Conservation (phyloP, 2,797 vertebrate species). For the Lacerta bilineata region DNA sequence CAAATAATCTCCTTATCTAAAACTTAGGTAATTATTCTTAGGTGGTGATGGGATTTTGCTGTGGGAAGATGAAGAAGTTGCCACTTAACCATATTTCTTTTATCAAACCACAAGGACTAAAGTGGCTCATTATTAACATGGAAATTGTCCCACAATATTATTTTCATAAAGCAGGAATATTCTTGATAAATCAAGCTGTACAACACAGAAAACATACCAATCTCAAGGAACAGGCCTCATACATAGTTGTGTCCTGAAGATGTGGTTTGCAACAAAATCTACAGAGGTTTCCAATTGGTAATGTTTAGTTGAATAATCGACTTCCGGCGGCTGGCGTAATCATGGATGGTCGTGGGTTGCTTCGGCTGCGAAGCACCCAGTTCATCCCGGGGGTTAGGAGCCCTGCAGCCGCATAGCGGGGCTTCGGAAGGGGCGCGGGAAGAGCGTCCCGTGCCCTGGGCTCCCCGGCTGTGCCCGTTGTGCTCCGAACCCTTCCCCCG, state of each 20-base stretch:
- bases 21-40: slow-evolving; percentile 60
- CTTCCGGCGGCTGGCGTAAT: too few relatives aligned
- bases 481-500: too few relatives aligned
- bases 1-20: slow-evolving; percentile 65
- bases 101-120: slow-evolving; percentile 40
- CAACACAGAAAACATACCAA: not conserved
- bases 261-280: not conserved
- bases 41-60: slow-evolving; percentile 50
- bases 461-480: too few relatives aligned
- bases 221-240: not conserved
- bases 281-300: not conserved
- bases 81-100: slow-evolving; percentile 23
- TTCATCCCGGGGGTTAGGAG: too few relatives aligned
- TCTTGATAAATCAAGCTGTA: slow-evolving; percentile 28
- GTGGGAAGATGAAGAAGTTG: slow-evolving; percentile 35
- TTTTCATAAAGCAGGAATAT: slow-evolving; percentile 25
- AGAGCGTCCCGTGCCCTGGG: too few relatives aligned
- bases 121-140: slow-evolving; percentile 29
- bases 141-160: slow-evolving; percentile 16
- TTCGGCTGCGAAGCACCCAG: too few relatives aligned
- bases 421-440: too few relatives aligned
- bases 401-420: too few relatives aligned
- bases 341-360: too few relatives aligned
- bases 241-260: not conserved
- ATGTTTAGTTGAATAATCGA: too few relatives aligned